These are phyloP conservation scores for Ciconia stormi DNA, from an alignment of 2,113 vertebrate genomes.

Conservation along the genomic window DNA sequence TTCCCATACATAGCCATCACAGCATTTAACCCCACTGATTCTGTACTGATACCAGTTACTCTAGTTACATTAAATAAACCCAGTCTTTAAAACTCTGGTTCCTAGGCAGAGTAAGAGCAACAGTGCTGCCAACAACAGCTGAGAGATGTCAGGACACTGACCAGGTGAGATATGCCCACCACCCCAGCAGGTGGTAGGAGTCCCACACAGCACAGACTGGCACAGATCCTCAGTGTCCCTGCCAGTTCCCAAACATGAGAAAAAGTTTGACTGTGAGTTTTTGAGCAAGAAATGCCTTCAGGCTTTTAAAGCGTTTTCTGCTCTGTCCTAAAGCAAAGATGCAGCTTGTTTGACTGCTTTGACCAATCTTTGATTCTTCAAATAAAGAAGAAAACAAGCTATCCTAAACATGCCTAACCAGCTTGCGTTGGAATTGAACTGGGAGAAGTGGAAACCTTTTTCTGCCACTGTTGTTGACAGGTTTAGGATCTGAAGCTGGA, in stretches of 20 bases:
- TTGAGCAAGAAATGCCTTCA: background rate
- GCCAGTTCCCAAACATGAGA: background rate
- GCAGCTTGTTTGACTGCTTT: background rate
- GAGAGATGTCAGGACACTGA: background rate
- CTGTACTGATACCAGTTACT: background rate
- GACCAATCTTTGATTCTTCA: background rate
- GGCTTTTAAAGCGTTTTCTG: background rate
- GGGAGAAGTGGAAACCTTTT: background rate
- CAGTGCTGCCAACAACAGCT: background rate
- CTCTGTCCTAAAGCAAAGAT: background rate
- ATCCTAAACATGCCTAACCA: background rate
- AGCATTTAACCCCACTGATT: background rate
- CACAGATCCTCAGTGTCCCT: background rate
- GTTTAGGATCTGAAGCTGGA: background rate
- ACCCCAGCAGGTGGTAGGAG: background rate
- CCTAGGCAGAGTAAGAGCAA: background rate
- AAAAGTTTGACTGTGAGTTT: background rate
- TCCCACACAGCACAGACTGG: background rate
- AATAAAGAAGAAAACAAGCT: background rate
- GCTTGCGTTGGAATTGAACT: background rate
- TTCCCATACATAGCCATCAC: background rate
- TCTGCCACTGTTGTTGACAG: background rate
- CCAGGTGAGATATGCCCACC: background rate
- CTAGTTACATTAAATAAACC: background rate
- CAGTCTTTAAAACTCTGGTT: background rate